Percentiles rank a stretch among this genome's conserved stretches.
These are phyloP conservation scores for Lamellibrachia columna DNA, from an alignment of 2,888 invertebrate genomes.

Conservation along the genomic window DNA sequence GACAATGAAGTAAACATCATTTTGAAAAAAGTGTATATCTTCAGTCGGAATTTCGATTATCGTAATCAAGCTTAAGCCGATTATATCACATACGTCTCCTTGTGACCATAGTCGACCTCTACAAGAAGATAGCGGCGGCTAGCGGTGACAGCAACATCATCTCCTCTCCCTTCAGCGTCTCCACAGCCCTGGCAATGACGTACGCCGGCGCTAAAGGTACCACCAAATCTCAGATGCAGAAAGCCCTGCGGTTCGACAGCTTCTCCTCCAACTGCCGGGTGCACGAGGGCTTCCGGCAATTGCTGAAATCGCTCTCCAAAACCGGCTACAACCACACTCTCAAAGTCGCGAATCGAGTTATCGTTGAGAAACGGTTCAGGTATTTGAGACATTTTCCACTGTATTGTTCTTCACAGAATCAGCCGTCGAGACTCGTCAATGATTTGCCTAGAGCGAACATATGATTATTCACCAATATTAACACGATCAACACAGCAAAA, in stretches of 20 bases:
- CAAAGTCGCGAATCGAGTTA: not conserved
- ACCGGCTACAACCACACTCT: not conserved
- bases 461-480: not conserved
- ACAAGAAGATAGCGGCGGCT: not conserved
- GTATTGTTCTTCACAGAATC: not conserved
- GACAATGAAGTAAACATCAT: not conserved
- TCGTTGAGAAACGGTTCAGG: not conserved
- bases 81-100: not conserved
- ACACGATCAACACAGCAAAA: too few relatives aligned
- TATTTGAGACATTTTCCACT: not conserved
- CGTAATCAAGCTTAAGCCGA: too few relatives aligned
- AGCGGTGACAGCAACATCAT: not conserved
- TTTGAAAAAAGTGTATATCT: not conserved
- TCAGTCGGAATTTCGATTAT: not conserved
- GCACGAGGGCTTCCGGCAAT: not conserved
- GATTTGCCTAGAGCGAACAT: not conserved
- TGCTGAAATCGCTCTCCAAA: not conserved
- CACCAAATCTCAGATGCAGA: not conserved
- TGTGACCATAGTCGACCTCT: not conserved
- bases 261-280: not conserved
- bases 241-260: not conserved
- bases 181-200: not conserved
- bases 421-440: not conserved
- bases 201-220: not conserved
- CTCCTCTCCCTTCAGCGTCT: not conserved